Conservation (phyloP, 2,113 vertebrate genomes). For the Phasianus colchicus region DNA sequence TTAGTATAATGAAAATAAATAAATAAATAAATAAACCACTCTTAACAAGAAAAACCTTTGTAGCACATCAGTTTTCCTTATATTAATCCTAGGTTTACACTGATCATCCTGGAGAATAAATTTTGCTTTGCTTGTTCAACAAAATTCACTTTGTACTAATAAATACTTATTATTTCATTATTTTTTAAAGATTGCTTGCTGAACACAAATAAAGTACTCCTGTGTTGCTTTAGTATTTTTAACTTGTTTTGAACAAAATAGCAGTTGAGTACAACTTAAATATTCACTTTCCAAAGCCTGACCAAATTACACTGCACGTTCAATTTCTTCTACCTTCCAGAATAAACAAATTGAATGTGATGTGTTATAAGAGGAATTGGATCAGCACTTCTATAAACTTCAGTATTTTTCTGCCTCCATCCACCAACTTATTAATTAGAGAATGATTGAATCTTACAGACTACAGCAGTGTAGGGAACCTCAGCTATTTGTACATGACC, state of each 20-base stretch:
- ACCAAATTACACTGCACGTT: constrained; percentile 34
- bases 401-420: constrained; percentile 23
- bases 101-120: neutral
- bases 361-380: constrained; percentile 10
- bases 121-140: neutral
- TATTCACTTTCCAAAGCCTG: constrained; percentile 26
- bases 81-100: neutral
- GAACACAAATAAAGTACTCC: neutral
- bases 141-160: neutral
- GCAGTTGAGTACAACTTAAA: neutral
- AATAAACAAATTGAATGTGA: constrained; percentile 30
- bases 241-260: neutral
- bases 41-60: neutral
- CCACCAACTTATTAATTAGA: constrained; percentile 37
- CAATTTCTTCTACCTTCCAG: constrained; percentile 43
- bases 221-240: neutral
- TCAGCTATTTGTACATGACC: neutral
- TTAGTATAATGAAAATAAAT: neutral
- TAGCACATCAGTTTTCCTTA: neutral
- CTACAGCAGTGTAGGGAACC: neutral
- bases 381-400: neutral
- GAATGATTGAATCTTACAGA: neutral
- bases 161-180: neutral
- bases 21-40: neutral
- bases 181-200: neutral